These are phyloP conservation scores for Enteromius paludinosus DNA, from an alignment of 2,797 vertebrate species.

Conservation along the genomic window DNA sequence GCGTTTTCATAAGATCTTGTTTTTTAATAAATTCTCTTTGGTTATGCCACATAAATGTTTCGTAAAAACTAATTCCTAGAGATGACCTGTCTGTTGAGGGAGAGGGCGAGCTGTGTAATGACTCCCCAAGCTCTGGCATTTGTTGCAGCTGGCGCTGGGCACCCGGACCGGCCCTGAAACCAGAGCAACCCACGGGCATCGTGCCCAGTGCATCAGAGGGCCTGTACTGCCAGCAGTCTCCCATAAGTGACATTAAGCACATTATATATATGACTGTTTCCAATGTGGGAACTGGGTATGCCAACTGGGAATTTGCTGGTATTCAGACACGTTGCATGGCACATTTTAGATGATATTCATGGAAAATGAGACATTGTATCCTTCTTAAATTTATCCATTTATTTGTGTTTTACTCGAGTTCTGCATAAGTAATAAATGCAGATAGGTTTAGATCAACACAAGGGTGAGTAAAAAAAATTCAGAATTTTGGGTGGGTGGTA, in stretches of 20 bases:
- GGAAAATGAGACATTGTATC: slow-evolving; percentile 22
- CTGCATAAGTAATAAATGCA: neutral
- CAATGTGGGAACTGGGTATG: neutral
- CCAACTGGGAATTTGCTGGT: slow-evolving; percentile 8
- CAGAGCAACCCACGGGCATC: slow-evolving; percentile 24
- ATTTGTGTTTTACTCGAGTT: neutral
- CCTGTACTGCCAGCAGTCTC: slow-evolving; percentile 19
- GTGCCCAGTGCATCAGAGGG: slow-evolving; percentile 33
- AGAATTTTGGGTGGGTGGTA: neutral
- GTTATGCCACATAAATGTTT: neutral
- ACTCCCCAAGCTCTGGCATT: slow-evolving; percentile 26
- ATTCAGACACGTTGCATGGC: slow-evolving; percentile 27
- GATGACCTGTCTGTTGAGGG: slow-evolving; percentile 29
- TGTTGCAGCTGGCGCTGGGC: slow-evolving; percentile 49
- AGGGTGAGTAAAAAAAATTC: neutral
- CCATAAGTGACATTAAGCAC: slow-evolving; percentile 3
- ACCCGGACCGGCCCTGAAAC: slow-evolving; percentile 43
- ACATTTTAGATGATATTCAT: neutral
- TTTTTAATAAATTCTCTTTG: neutral
- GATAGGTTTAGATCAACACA: neutral
- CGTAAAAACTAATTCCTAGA: slow-evolving; percentile 2
- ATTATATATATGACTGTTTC: neutral
- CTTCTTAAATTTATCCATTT: neutral
- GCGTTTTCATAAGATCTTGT: neutral
- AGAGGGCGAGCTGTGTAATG: slow-evolving; percentile 37